Conservation (phyloP, 2,113 vertebrate species). For the Heliornis fulica region DNA sequence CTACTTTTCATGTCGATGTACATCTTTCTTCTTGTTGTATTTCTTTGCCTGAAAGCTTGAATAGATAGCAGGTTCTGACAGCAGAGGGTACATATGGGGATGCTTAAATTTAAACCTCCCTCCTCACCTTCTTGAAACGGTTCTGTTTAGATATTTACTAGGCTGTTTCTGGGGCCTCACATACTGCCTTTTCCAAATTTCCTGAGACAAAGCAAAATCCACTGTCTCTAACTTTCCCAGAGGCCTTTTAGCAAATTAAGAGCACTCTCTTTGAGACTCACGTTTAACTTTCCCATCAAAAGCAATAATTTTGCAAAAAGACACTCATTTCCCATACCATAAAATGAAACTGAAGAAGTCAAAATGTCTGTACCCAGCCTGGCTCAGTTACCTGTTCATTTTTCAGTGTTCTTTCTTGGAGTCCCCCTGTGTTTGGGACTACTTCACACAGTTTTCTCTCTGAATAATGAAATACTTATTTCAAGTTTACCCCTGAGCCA, state of each 20-base stretch:
- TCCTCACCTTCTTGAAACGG: not conserved
- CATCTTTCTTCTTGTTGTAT: not conserved
- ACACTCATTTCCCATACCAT: not conserved
- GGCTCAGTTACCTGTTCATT: not conserved
- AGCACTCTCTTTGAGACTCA: not conserved
- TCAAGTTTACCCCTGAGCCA: not conserved
- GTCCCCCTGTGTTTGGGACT: not conserved
- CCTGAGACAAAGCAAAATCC: not conserved
- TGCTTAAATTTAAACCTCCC: not conserved
- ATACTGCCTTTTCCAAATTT: not conserved
- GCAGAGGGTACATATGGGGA: not conserved
- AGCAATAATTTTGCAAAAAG: not conserved
- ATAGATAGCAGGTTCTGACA: not conserved
- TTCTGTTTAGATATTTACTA: not conserved
- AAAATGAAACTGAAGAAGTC: not conserved
- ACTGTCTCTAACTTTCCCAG: not conserved
- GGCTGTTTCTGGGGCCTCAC: not conserved
- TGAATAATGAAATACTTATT: not conserved
- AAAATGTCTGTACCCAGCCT: not conserved
- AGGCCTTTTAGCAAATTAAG: not conserved
- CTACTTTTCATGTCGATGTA: not conserved
- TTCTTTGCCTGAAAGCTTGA: not conserved
- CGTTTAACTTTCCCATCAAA: not conserved
- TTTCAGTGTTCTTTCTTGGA: not conserved
- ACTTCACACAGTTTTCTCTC: not conserved